A percentile compares a stretch with the other conserved stretches of the same genome.
phyloP scores from a whole-genome alignment of 2,113 vertebrate genomes.

The Diphyllodes magnificus region DNA sequence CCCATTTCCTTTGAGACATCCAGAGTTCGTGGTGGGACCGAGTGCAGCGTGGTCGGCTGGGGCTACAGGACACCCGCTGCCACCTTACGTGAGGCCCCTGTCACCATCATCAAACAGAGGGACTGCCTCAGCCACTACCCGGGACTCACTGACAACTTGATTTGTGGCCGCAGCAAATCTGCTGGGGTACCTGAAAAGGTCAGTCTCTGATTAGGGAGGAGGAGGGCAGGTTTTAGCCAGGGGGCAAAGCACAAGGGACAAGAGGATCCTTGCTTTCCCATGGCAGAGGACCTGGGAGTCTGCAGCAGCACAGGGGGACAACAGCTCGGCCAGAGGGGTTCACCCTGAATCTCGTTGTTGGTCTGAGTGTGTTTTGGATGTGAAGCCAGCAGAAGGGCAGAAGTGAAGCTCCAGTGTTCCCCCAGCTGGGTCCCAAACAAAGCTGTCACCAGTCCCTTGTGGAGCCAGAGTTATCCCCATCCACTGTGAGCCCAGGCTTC shows the following conservation, averaged over 20 bases:
- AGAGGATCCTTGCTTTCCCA: neutral
- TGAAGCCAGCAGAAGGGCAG: neutral
- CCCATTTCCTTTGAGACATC: neutral
- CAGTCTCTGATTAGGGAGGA: neutral
- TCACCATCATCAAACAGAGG: neutral
- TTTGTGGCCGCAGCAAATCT: neutral
- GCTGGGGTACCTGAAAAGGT: neutral
- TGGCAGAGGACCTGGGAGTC: neutral
- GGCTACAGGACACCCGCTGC: rapidly evolving
- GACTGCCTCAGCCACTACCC: neutral
- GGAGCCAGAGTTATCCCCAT: neutral
- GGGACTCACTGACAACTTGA: neutral
- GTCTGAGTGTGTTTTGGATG: neutral
- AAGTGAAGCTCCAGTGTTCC: neutral
- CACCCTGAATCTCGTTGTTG: rapidly evolving
- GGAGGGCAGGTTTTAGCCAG: neutral
- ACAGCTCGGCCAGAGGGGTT: neutral
- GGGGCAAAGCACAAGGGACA: neutral
- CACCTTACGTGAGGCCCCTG: neutral
- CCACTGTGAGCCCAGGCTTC: rapidly evolving
- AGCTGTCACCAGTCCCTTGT: neutral
- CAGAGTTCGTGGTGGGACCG: rapidly evolving
- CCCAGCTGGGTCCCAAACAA: neutral
- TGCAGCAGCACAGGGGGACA: neutral
- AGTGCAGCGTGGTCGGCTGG: slow-evolving; percentile 1